Conservation (phyloP, 2,888 invertebrate species). For the Leucoptera coffeella region DNA sequence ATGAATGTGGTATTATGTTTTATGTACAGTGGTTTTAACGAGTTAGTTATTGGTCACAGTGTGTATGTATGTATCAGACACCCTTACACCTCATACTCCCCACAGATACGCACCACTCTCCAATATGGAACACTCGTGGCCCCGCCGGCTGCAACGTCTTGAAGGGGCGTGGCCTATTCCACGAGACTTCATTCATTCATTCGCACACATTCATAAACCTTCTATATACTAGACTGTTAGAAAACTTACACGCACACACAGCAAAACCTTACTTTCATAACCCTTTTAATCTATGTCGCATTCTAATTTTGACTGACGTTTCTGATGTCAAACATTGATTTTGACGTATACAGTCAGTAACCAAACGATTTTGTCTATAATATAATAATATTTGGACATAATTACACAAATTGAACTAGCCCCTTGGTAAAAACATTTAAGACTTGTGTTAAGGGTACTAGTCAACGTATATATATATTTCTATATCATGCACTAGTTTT, state of each 20-base stretch:
- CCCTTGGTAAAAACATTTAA: too few relatives aligned
- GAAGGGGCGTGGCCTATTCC: conserved; percentile 70
- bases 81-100: neutral
- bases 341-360: conserved; percentile 39
- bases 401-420: too few relatives aligned
- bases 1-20: too few relatives aligned
- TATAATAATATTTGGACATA: too few relatives aligned
- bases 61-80: neutral
- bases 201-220: too few relatives aligned
- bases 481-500: too few relatives aligned
- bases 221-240: too few relatives aligned
- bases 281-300: conserved; percentile 65
- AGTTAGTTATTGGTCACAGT: too few relatives aligned
- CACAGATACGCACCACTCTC: conserved; percentile 76
- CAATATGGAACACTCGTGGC: conserved; percentile 96
- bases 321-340: conserved; percentile 99
- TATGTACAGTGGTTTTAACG: too few relatives aligned
- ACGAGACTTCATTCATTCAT: conserved; percentile 87
- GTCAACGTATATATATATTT: too few relatives aligned
- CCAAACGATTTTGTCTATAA: too few relatives aligned
- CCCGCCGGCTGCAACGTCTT: conserved; percentile 87
- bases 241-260: conserved; percentile 99
- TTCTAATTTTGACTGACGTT: conserved; percentile 77
- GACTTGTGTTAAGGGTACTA: too few relatives aligned
- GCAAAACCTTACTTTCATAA: conserved; percentile 98